These are phyloP conservation scores for Phymorhynchus buccinoides DNA, from an alignment of 1,140 invertebrate species.

Conservation along the genomic window DNA sequence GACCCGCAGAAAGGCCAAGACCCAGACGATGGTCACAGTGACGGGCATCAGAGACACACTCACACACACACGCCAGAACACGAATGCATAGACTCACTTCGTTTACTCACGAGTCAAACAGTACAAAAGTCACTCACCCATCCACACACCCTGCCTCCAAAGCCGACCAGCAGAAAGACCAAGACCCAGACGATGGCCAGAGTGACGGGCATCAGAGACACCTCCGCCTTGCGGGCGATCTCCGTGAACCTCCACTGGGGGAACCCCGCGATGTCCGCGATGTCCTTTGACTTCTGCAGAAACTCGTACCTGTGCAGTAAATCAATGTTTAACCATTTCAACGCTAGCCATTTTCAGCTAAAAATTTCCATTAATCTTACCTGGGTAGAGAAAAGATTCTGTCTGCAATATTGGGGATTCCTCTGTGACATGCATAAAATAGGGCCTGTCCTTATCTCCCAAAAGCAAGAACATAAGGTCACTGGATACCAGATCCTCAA, in stretches of 20 bases:
- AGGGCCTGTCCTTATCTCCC: no score
- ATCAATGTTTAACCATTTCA: no score
- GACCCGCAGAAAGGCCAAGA: conserved; percentile 34
- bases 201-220: conserved; percentile 63
- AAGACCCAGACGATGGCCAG: conserved; percentile 63
- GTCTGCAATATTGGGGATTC: no score
- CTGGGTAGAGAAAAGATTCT: no score
- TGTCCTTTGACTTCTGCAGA: conserved; percentile 54
- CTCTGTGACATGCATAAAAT: no score
- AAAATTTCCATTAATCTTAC: no score
- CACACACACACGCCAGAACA: neutral
- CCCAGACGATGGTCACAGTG: conserved; percentile 51
- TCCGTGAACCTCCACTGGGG: conserved; percentile 63
- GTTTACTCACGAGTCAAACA: no score
- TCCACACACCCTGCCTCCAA: conserved; percentile 64
- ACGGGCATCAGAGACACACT: neutral
- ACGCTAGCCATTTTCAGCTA: no score
- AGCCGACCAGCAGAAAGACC: conserved; percentile 61
- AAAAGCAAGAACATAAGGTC: no score
- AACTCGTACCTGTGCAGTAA: conserved; percentile 57
- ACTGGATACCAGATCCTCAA: no score
- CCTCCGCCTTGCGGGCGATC: conserved; percentile 52
- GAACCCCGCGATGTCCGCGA: conserved; percentile 60
- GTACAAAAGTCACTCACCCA: conserved; percentile 57
- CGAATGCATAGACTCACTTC: no score